Conservation (phyloP, 2,113 vertebrate genomes). For the Mormyrus lacerda region DNA sequence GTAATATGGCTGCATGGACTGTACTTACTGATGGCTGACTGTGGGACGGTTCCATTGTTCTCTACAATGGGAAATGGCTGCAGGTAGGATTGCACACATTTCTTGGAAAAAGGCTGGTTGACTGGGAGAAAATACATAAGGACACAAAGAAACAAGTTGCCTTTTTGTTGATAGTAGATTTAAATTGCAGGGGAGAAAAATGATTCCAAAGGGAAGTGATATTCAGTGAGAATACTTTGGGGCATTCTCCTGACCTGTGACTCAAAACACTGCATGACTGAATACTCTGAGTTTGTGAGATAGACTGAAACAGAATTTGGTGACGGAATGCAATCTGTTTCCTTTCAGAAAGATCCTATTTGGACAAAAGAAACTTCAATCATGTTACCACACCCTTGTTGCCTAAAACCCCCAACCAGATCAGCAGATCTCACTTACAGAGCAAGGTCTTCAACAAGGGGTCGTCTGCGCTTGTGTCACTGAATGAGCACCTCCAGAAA, state of each 20-base stretch:
- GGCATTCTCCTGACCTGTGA: not conserved
- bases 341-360: not conserved
- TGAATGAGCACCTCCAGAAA: slow-evolving; percentile 89
- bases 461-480: slow-evolving; percentile 51
- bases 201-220: not conserved
- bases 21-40: slow-evolving; percentile 83
- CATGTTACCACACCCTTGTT: not conserved
- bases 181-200: not conserved
- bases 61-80: slow-evolving; percentile 78
- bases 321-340: not conserved
- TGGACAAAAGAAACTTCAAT: not conserved
- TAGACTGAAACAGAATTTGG: not conserved
- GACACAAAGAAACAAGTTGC: not conserved
- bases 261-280: not conserved
- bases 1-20: not conserved
- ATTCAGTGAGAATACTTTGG: not conserved
- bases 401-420: not conserved
- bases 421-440: slow-evolving; percentile 63
- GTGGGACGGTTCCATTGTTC: slow-evolving; percentile 75
- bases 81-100: slow-evolving; percentile 80
- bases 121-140: slow-evolving; percentile 55
- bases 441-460: slow-evolving; percentile 81
- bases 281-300: not conserved
- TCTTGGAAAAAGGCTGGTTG: slow-evolving; percentile 76
- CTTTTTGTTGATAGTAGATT: not conserved